Conservation (phyloP, 1,140 invertebrate species). For the Agrypnia vestita region DNA sequence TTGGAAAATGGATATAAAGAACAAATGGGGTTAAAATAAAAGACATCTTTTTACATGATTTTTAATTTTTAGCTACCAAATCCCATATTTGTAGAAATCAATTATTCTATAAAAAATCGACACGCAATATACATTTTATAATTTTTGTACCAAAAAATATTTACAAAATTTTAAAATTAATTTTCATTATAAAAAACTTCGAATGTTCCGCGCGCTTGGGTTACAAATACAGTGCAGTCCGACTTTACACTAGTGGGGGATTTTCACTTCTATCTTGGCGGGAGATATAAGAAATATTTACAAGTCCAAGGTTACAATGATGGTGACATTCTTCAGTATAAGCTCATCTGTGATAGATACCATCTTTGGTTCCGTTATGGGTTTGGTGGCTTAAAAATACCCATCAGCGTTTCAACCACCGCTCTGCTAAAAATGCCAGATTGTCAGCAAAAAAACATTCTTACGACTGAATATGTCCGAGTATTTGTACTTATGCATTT, state of each 20-base stretch:
- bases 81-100: constrained; percentile 60
- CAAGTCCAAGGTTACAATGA: constrained; percentile 19
- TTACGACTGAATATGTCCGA: background rate
- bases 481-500: too few species aligned
- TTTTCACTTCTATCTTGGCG: constrained; percentile 51
- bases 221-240: constrained; percentile 55
- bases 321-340: background rate
- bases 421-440: too few species aligned
- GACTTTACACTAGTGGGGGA: constrained; percentile 45
- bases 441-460: background rate
- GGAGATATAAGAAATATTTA: constrained; percentile 18
- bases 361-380: too few species aligned
- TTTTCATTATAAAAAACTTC: constrained; percentile 52
- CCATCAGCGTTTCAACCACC: too few species aligned
- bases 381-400: too few species aligned
- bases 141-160: constrained; percentile 60
- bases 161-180: constrained; percentile 54
- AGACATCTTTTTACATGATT: constrained; percentile 13
- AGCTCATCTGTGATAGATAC: background rate
- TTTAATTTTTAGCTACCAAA: constrained; percentile 60
- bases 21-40: background rate
- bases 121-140: constrained; percentile 58
- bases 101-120: constrained; percentile 61
- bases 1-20: too few species aligned
- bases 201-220: constrained; percentile 39